Evolutionary conservation across 2,797 vertebrate genomes (phyloP).

Genomic region (Myiotriccus ornatus): DNA sequence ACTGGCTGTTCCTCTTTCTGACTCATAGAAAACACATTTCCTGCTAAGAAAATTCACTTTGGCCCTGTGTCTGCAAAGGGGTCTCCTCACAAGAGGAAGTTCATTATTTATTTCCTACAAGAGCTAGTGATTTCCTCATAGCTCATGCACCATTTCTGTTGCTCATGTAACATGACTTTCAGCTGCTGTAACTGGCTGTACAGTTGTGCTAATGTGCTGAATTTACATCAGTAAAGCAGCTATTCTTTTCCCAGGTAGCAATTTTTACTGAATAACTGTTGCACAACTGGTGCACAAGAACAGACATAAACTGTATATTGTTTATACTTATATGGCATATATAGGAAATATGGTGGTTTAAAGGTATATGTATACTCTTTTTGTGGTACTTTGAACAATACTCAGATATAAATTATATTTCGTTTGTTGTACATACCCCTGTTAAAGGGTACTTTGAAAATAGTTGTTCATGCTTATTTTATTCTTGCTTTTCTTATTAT

Average conservation of each 20-base stretch:
- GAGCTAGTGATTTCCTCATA: neutral
- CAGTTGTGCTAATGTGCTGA: neutral
- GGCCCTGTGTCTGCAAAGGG: neutral
- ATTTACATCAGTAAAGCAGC: neutral
- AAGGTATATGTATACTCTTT: neutral
- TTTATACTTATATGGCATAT: neutral
- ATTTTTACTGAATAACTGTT: neutral
- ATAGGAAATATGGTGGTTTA: neutral
- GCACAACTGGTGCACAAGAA: neutral
- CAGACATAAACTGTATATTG: neutral
- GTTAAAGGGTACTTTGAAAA: neutral
- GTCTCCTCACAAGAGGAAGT: neutral
- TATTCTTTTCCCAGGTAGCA: neutral
- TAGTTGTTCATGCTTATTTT: neutral
- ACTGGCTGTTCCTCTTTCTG: neutral
- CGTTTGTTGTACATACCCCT: neutral
- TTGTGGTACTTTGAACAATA: neutral
- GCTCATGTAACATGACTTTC: neutral
- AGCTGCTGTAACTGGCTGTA: neutral
- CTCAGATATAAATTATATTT: neutral
- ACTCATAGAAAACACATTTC: neutral
- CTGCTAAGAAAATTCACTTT: neutral
- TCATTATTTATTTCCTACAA: neutral
- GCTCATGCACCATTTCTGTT: neutral
- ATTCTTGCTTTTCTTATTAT: neutral